Conservation (phyloP, 2,113 vertebrate species). For the Peucedramus taeniatus region DNA sequence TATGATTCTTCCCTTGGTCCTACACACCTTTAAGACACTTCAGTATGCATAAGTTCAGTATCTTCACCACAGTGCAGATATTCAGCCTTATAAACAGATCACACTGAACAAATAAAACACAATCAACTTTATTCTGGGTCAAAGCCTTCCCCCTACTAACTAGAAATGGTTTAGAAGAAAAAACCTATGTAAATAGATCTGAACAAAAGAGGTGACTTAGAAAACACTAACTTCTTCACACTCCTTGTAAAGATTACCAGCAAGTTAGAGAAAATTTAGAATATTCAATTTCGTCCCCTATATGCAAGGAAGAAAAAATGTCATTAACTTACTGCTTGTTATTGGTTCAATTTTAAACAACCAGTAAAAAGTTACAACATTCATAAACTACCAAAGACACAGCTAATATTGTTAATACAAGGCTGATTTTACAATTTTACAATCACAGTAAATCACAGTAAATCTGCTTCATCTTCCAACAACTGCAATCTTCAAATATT, state of each 20-base stretch:
- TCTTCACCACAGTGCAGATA: neutral
- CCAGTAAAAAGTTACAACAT: slow-evolving; percentile 50
- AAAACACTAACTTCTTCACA: neutral
- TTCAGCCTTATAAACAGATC: neutral
- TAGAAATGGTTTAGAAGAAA: neutral
- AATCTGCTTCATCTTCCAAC: slow-evolving; percentile 25
- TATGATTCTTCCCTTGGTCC: neutral
- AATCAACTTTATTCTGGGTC: neutral
- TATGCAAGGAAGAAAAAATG: slow-evolving; percentile 13
- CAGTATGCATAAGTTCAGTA: neutral
- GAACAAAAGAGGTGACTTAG: neutral
- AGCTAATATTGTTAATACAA: slow-evolving; percentile 21
- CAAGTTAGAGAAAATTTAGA: slow-evolving; percentile 61
- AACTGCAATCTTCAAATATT: neutral
- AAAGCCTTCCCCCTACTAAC: neutral
- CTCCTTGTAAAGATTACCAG: slow-evolving; percentile 33
- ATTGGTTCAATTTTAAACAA: slow-evolving; percentile 35
- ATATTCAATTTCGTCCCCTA: slow-evolving; percentile 12
- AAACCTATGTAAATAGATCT: neutral
- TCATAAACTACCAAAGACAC: slow-evolving; percentile 49
- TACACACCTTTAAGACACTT: neutral
- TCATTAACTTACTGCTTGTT: slow-evolving; percentile 38
- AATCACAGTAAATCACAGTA: too few relatives aligned
- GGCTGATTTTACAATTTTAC: slow-evolving; percentile 24
- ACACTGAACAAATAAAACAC: neutral